Conservation (phyloP, 2,797 vertebrate genomes). For the Sus cebifrons region DNA sequence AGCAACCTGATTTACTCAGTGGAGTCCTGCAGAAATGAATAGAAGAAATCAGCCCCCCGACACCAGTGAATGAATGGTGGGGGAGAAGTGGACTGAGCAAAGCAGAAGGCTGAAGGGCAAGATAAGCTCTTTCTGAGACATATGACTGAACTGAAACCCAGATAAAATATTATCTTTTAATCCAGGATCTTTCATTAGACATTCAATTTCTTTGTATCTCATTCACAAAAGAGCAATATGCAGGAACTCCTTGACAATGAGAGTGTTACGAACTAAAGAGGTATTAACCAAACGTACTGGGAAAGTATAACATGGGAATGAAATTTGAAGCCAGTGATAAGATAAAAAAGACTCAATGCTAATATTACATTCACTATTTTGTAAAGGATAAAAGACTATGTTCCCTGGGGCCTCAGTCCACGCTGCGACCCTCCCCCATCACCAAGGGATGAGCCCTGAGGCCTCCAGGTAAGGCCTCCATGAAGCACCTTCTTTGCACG, state of each 20-base stretch:
- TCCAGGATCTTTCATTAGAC: constrained; percentile 63
- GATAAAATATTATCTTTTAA: constrained; percentile 70
- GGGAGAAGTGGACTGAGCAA: neutral
- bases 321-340: constrained; percentile 28
- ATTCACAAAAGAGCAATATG: constrained; percentile 77
- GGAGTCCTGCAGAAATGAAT: neutral
- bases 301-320: neutral
- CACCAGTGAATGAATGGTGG: neutral
- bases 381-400: neutral
- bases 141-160: constrained; percentile 70
- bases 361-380: neutral
- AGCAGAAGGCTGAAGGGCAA: constrained; percentile 25
- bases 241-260: neutral
- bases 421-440: too few species aligned
- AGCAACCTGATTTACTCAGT: neutral
- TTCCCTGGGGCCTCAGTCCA: neutral
- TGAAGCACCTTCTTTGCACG: accelerated
- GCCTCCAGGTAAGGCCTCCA: neutral
- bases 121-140: constrained; percentile 72
- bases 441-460: neutral
- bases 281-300: neutral
- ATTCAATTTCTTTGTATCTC: constrained; percentile 58
- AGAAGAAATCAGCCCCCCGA: neutral
- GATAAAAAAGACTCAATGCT: neutral
- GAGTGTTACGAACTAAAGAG: neutral